phyloP scores from a whole-genome alignment of 2,888 invertebrate species.

The Acrocera orbiculus region DNA sequence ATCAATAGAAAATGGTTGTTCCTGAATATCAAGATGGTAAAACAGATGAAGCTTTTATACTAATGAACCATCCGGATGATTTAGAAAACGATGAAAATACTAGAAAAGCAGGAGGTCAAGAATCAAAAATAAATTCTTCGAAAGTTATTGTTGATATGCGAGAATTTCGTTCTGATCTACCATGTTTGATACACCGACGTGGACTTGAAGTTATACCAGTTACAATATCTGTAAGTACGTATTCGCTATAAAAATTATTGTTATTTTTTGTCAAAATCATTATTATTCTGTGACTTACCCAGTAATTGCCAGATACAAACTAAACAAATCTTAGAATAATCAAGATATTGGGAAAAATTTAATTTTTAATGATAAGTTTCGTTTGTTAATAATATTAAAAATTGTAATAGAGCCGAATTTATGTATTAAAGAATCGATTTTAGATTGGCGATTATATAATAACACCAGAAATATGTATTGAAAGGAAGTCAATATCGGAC shows the following conservation, averaged over 20 bases:
- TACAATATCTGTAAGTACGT: slow-evolving; percentile 50
- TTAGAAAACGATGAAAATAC: slow-evolving; percentile 33
- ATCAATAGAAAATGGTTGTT: slow-evolving; percentile 59
- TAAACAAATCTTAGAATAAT: no score
- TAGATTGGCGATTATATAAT: slow-evolving; percentile 95
- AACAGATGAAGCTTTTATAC: slow-evolving; percentile 41
- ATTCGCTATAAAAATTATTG: not conserved
- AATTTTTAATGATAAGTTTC: no score
- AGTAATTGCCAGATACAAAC: no score
- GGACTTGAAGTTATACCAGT: slow-evolving; percentile 84
- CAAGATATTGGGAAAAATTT: no score
- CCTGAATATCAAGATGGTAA: slow-evolving; percentile 79
- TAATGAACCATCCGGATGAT: slow-evolving; percentile 21
- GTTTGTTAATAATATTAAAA: no score
- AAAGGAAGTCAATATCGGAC: slow-evolving; percentile 91
- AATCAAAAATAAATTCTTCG: slow-evolving; percentile 19
- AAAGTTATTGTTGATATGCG: slow-evolving; percentile 86
- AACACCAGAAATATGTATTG: slow-evolving; percentile 90
- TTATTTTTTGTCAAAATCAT: not conserved
- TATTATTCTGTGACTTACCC: not conserved
- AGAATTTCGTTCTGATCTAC: slow-evolving; percentile 93
- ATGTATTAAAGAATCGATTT: no score
- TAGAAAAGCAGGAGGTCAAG: slow-evolving; percentile 43
- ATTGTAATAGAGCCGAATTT: no score
- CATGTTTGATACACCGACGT: slow-evolving; percentile 78